Evolutionary conservation across 1,140 invertebrate genomes (phyloP).

Genomic region (Lepidurus packardi): DNA sequence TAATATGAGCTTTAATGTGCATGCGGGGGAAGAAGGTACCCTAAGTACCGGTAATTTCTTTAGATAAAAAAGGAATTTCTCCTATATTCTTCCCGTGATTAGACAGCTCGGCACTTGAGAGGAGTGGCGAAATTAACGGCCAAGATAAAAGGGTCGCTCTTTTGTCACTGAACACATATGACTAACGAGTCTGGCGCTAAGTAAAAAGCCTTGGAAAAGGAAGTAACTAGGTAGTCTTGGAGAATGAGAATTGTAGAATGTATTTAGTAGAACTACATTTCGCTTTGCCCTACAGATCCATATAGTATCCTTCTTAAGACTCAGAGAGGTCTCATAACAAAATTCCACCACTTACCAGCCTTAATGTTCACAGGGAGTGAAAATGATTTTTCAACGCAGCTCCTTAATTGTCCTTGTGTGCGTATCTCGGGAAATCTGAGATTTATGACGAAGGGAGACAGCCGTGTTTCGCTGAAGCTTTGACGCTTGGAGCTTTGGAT

Average conservation of each 20-base stretch:
- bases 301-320: too few species aligned
- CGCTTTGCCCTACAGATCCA: too few species aligned
- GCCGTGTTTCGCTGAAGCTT: background rate
- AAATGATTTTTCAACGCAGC: too few species aligned
- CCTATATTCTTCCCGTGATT: background rate
- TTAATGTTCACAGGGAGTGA: too few species aligned
- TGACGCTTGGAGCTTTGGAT: background rate
- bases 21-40: background rate
- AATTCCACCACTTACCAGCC: too few species aligned
- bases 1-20: too few species aligned
- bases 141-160: background rate
- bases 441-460: background rate
- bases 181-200: background rate
- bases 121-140: background rate
- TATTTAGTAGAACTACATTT: too few species aligned
- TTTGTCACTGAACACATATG: background rate
- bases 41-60: background rate
- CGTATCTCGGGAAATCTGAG: too few species aligned
- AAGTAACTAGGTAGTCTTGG: background rate
- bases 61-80: background rate
- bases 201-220: background rate
- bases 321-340: too few species aligned
- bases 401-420: too few species aligned
- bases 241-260: too few species aligned
- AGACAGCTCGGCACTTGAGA: background rate